Base-by-base conservation (phyloP, 2,113 vertebrate genomes). In the Cyanistes caeruleus region DNA sequence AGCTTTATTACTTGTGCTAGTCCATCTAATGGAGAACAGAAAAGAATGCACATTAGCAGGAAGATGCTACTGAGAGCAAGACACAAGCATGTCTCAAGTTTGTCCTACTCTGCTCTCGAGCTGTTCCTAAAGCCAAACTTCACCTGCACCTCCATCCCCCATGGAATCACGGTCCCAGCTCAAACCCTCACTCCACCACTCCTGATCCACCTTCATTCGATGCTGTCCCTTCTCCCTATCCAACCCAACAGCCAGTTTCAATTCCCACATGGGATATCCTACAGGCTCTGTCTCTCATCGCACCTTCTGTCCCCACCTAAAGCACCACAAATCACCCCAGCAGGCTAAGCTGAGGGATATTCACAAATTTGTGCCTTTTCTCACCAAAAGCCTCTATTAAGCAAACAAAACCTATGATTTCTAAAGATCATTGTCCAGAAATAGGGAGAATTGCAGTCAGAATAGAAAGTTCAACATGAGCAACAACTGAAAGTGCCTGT, bases 121-220 rank as follows among this genome's bases (percentile, higher is more conserved):
- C 19, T 2, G 4, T 7, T 80, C 46, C 63, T 39, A 52, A 60
- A 0, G 1, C 24, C 1, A 1, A 25, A 20, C 23, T 44, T 51
- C 60, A 89, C 19, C 28, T 5, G 3, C 0, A 2, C 8, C 37
- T 53, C 24, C 52, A 87, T 9, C 4, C 64, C 44, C 37, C 28
- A 8, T 12, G 6, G 2, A 72, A 63, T 19, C 24, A 15, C 0
- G 3, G 49, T 37, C 55, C 58, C 39, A 33, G 11, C 21, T 24
- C 58, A 77, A 58, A 35, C 5, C 13, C 3, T 41, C 15, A 18
- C 16, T 13, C 30, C 44, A 28, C 11, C 3, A 0, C 52, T 81
- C 43, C 52, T 5, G 12, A 86, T 35, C 27, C 27, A 9, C 27
- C 37, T 37, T 27, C 35, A 16, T 17, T 37, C 0, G 0, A 14